These are phyloP conservation scores for Stegodyphus dumicola DNA, from an alignment of 1,140 invertebrate species.

Conservation along the genomic window DNA sequence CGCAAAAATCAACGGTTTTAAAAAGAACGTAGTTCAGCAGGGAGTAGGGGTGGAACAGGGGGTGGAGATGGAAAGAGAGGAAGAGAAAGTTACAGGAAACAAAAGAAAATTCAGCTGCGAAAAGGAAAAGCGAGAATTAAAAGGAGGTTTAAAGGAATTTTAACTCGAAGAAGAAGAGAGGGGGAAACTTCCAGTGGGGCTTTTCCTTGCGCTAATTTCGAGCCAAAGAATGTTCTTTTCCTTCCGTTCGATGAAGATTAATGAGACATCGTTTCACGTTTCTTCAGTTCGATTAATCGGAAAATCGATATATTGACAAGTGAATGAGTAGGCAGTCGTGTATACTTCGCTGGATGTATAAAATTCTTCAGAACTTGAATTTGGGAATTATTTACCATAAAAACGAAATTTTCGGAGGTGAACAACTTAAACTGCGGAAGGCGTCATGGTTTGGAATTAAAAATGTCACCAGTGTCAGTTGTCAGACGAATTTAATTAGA, in stretches of 20 bases:
- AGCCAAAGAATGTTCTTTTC: conserved; percentile 52
- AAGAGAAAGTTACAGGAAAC: conserved; percentile 14
- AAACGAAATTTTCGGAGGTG: too few relatives aligned
- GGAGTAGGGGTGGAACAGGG: background rate
- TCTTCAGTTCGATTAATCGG: conserved; percentile 56
- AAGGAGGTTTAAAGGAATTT: conserved; percentile 37
- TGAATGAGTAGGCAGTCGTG: conserved; percentile 9
- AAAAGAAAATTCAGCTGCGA: conserved; percentile 2
- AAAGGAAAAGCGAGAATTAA: conserved; percentile 23
- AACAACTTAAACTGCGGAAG: too few relatives aligned
- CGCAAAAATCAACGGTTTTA: background rate
- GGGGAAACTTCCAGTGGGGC: background rate
- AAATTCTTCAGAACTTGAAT: too few relatives aligned
- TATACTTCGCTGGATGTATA: too few relatives aligned
- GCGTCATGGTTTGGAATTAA: too few relatives aligned
- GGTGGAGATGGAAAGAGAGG: background rate
- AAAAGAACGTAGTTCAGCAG: background rate
- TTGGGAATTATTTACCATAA: too few relatives aligned
- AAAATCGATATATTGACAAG: conserved; percentile 58
- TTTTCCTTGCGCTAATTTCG: conserved; percentile 26
- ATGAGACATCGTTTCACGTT: conserved; percentile 54
- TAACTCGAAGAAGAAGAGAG: background rate
- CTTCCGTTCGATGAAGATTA: conserved; percentile 55
- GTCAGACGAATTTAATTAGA: too few relatives aligned
- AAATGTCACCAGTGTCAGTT: too few relatives aligned